Evolutionary conservation across 2,113 vertebrate species (phyloP).

Genomic region (Atractosteus spatula): DNA sequence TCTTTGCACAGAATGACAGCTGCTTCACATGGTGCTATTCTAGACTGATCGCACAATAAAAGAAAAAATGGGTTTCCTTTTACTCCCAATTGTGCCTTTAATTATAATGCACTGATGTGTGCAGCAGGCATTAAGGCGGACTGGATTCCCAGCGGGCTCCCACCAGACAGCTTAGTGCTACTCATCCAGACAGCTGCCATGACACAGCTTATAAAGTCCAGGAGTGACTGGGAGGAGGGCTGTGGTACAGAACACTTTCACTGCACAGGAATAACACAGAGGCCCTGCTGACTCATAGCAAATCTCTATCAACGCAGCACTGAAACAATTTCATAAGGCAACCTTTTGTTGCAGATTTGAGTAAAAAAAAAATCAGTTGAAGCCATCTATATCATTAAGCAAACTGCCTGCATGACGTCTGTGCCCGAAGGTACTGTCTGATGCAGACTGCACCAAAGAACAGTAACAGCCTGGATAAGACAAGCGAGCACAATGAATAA

Average conservation of each 20-base stretch:
- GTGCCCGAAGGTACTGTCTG: too few species aligned
- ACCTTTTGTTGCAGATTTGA: too few species aligned
- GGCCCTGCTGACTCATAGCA: neutral
- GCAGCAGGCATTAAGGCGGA: neutral
- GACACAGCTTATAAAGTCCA: neutral
- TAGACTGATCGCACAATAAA: neutral
- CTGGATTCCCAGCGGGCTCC: neutral
- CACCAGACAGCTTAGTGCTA: neutral
- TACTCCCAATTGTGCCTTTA: neutral
- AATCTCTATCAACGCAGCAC: neutral
- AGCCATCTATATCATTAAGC: too few species aligned
- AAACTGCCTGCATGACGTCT: too few species aligned
- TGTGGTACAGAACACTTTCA: neutral
- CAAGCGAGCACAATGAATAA: too few species aligned
- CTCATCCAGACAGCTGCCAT: constrained; percentile 6
- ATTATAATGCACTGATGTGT: neutral
- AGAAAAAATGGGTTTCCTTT: neutral
- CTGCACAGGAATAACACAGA: neutral
- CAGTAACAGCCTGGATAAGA: too few species aligned
- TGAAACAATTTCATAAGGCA: neutral
- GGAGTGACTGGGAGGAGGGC: neutral
- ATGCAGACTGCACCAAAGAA: too few species aligned
- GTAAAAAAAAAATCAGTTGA: too few species aligned
- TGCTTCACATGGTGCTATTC: too few species aligned
- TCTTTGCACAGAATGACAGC: too few species aligned